These are phyloP conservation scores for Xestia xanthographa DNA, from an alignment of 2,888 invertebrate genomes.

Conservation along the genomic window DNA sequence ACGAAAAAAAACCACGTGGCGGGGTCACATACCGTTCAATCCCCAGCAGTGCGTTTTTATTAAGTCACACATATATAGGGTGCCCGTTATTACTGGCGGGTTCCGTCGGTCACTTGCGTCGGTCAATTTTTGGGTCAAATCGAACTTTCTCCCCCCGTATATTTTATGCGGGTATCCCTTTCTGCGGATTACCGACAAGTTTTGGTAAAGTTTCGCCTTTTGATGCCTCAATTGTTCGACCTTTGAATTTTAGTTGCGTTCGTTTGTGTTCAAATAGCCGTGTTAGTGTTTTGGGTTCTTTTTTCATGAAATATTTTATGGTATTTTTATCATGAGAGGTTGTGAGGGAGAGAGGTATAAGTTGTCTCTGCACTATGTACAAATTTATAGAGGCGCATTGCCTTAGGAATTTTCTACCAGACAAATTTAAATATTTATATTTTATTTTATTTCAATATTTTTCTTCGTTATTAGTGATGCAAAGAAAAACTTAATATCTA, in stretches of 20 bases:
- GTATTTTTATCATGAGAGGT: background rate
- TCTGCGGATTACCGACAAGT: conserved; percentile 66
- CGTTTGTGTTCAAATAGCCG: conserved; percentile 49
- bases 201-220: conserved; percentile 64
- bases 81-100: conserved; percentile 78
- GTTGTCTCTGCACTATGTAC: background rate
- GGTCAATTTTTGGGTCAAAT: conserved; percentile 82
- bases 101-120: conserved; percentile 75
- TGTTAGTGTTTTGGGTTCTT: conserved; percentile 27
- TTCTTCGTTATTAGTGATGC: background rate
- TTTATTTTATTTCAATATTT: no score
- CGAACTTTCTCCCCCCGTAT: conserved; percentile 67
- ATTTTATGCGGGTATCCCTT: conserved; percentile 70
- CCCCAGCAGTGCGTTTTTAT: conserved; percentile 75
- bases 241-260: conserved; percentile 63
- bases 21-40: conserved; percentile 45
- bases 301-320: conserved; percentile 13
- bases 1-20: conserved; percentile 26
- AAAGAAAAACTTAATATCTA: background rate
- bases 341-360: no score
- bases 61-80: conserved; percentile 80
- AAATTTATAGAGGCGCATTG: background rate
- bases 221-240: conserved; percentile 64
- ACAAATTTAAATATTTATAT: no score
- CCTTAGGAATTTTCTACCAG: background rate